Evolutionary conservation across 2,888 invertebrate genomes (phyloP).

Genomic region (Drosophila formosana): DNA sequence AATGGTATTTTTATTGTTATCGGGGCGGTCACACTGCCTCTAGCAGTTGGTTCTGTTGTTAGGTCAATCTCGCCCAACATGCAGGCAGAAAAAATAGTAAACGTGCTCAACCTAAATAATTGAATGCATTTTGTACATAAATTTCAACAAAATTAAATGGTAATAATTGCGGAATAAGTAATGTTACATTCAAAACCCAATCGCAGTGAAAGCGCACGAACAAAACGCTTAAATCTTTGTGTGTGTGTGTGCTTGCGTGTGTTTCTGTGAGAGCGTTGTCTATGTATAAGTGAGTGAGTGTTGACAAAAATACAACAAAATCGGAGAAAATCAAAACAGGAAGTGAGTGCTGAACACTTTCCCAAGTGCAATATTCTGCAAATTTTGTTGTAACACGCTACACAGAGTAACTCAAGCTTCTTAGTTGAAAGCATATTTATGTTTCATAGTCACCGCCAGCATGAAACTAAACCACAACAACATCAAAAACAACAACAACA

Average conservation of each 20-base stretch:
- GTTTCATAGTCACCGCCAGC: conserved; percentile 19
- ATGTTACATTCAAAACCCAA: neutral
- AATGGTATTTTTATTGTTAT: neutral
- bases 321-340: conserved; percentile 73
- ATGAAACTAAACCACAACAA: conserved; percentile 13
- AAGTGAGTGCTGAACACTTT: conserved; percentile 59
- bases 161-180: conserved; percentile 21
- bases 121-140: conserved; percentile 50
- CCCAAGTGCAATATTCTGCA: conserved; percentile 1
- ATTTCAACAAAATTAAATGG: conserved; percentile 60
- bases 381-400: neutral
- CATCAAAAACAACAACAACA: conserved; percentile 3
- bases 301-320: conserved; percentile 75
- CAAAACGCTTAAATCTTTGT: conserved; percentile 33
- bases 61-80: conserved; percentile 55
- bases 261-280: conserved; percentile 23
- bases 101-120: conserved; percentile 54
- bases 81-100: conserved; percentile 54
- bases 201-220: conserved; percentile 47
- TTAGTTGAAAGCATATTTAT: neutral
- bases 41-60: conserved; percentile 40
- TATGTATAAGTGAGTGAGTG: conserved; percentile 46
- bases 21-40: neutral
- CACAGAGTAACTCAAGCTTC: neutral
- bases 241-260: conserved; percentile 17